phyloP scores from a whole-genome alignment of 2,113 vertebrate genomes.

The Poicephalus gulielmi region DNA sequence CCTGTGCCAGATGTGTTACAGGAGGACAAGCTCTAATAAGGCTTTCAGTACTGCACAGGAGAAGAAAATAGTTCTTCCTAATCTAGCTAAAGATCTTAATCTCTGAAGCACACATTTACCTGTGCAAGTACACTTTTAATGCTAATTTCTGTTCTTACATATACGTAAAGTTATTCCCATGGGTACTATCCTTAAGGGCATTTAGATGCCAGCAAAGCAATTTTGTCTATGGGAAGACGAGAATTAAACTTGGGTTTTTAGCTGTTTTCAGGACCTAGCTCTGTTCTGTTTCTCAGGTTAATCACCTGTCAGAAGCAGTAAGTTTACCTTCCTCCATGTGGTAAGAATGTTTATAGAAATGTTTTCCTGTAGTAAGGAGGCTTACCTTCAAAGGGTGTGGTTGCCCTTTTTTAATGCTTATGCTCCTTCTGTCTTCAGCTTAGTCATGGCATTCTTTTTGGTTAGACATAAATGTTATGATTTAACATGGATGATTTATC shows the following conservation, averaged over 20 bases:
- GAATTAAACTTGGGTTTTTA: not conserved
- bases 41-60: not conserved
- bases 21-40: not conserved
- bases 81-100: not conserved
- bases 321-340: not conserved
- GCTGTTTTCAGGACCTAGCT: not conserved
- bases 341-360: not conserved
- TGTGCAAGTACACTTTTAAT: not conserved
- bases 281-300: not conserved
- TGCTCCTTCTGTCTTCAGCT: not conserved
- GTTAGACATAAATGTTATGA: not conserved
- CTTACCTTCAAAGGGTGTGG: not conserved
- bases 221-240: not conserved
- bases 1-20: not conserved
- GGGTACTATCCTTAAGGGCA: not conserved
- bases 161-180: not conserved
- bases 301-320: not conserved
- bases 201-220: not conserved
- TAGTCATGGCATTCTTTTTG: not conserved
- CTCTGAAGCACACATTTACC: not conserved
- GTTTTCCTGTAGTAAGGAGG: not conserved
- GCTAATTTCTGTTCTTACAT: not conserved
- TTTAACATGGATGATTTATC: not conserved
- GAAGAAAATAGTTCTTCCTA: not conserved
- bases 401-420: not conserved